Percentiles rank a stretch among this genome's conserved stretches.
Evolutionary conservation across 2,888 invertebrate species (phyloP).

Genomic region (Halocaridina rubra): DNA sequence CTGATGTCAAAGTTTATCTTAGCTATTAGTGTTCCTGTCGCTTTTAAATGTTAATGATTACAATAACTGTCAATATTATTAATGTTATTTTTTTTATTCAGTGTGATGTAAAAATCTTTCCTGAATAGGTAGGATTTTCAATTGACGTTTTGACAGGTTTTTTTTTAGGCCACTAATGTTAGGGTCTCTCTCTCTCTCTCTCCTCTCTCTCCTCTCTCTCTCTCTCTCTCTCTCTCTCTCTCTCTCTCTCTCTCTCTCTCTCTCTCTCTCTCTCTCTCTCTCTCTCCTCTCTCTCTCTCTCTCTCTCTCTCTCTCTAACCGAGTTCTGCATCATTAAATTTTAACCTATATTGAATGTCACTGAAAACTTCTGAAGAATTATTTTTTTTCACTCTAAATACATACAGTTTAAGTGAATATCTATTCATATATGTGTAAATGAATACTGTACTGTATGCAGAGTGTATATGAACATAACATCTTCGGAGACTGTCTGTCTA

Average conservation of each 20-base stretch:
- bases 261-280: not conserved
- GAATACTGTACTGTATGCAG: not conserved
- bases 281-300: not conserved
- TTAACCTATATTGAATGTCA: not conserved
- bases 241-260: not conserved
- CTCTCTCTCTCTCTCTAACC: too few relatives aligned
- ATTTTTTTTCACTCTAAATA: not conserved
- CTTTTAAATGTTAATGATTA: too few relatives aligned
- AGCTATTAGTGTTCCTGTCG: too few relatives aligned
- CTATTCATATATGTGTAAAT: conserved; percentile 1
- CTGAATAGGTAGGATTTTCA: too few relatives aligned
- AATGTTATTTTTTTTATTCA: too few relatives aligned
- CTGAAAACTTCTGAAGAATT: not conserved
- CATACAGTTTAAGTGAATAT: not conserved
- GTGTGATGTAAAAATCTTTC: too few relatives aligned
- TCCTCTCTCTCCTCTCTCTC: not conserved
- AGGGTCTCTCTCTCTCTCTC: not conserved
- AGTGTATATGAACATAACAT: not conserved
- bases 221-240: not conserved
- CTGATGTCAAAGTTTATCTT: too few relatives aligned
- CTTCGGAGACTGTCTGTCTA: not conserved
- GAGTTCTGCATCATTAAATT: not conserved
- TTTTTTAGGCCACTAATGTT: too few relatives aligned
- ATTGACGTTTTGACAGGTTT: too few relatives aligned
- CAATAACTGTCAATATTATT: too few relatives aligned